Evolutionary conservation across 2,113 vertebrate species (phyloP).

Genomic region (Lophius piscatorius): DNA sequence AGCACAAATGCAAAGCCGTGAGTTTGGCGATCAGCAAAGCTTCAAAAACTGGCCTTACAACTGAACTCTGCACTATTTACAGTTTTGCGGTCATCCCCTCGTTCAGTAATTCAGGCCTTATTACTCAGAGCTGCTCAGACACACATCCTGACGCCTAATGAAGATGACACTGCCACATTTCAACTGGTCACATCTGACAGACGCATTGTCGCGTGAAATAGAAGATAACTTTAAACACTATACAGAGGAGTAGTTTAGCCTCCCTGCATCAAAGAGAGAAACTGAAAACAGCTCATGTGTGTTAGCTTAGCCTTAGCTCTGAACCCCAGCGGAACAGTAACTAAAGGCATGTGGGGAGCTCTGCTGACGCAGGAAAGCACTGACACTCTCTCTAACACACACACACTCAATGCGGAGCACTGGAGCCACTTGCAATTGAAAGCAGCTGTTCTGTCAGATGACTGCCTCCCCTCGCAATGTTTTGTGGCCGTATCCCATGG

Average conservation of each 20-base stretch:
- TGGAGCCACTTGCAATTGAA: constrained; percentile 75
- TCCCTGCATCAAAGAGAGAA: constrained; percentile 29
- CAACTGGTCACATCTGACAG: constrained; percentile 18
- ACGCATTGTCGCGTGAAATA: constrained; percentile 2
- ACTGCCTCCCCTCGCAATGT: constrained; percentile 68
- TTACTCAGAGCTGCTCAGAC: background rate
- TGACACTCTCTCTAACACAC: constrained; percentile 32
- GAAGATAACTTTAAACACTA: constrained; percentile 15
- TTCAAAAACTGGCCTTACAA: background rate
- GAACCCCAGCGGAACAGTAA: constrained; percentile 61
- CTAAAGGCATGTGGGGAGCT: constrained; percentile 69
- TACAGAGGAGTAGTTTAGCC: constrained; percentile 22
- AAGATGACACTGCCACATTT: background rate
- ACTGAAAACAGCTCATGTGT: constrained; percentile 39
- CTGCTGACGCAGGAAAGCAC: constrained; percentile 62
- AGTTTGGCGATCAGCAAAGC: background rate
- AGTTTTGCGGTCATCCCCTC: accelerated
- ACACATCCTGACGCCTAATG: background rate
- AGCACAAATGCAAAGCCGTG: constrained; percentile 43
- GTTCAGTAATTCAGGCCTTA: background rate
- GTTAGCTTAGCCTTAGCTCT: constrained; percentile 53
- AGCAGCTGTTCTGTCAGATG: constrained; percentile 80
- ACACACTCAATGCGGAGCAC: constrained; percentile 42
- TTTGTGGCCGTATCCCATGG: constrained; percentile 77
- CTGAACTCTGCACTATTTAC: background rate